Base-by-base conservation (phyloP, 2,797 vertebrate genomes). In the Pteronotus mesoamericanus region DNA sequence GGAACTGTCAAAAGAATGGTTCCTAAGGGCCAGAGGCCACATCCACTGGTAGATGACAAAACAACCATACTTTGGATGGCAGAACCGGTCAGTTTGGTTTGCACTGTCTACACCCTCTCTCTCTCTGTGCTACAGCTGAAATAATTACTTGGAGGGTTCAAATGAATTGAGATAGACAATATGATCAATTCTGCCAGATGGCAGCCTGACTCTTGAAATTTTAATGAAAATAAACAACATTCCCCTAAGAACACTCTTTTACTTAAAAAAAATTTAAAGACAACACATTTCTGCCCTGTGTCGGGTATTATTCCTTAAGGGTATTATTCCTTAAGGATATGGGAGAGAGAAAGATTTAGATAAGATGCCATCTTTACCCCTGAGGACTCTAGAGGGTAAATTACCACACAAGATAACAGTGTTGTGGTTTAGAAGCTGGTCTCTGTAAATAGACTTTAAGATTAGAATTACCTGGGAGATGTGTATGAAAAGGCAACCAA, bases 51-150 rank as follows among this genome's bases (percentile, higher is more conserved):
- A 1, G 2, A 11, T 42, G 57, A 68, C 11, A 9, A 9, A 69
- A 44, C 46, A 32, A 9, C 55, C 37, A 9, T 9, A 19, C 74
- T 57, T 71, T 32, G 61, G 69, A 69, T 53, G 69, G 80, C 92
- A 78, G 90, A 95, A 94, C 96, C 53, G 9, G 93, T 89, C 85
- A 75, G 94, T 92, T 96, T 59, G 51, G 87, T 96, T 96, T 86
- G 46, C 14, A 46, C 34, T 10, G 39, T 88, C 78, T 83, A 4
- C 66, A 4, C 48, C 66, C 79, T 71, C 85, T 64, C 44, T 64
- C 44, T 68, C 21, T 42, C 1, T 55, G 39, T 53, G 55, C 87
- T 68, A 6, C 34, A 59, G 55, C 75, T 82, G 77, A 85, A 88
- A 84, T 90, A 34, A 59, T 53, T 80, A 66, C 59, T 91, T 89